phyloP scores from a whole-genome alignment of 1,140 invertebrate species.

The Zaprionus africanus region DNA sequence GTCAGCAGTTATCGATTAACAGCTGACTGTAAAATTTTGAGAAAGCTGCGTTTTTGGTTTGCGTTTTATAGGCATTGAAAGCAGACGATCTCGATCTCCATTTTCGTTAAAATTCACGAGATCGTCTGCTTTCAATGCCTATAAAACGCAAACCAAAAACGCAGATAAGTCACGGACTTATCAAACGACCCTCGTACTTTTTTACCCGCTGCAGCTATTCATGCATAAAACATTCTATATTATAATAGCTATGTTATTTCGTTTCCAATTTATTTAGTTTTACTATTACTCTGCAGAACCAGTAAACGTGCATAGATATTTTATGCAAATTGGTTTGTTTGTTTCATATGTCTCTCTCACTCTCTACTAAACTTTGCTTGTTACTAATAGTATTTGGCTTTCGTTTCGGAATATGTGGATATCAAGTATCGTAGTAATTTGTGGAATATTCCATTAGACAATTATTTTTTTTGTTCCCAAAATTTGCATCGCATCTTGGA shows the following conservation, averaged over 20 bases:
- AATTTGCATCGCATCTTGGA: no score
- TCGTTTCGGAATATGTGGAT: background rate
- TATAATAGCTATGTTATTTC: conserved; percentile 49
- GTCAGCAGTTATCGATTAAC: no score
- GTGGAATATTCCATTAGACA: background rate
- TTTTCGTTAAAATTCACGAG: no score
- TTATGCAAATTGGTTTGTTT: conserved; percentile 63
- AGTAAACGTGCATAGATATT: conserved; percentile 63
- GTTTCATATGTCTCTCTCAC: conserved; percentile 7
- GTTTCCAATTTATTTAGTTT: conserved; percentile 61
- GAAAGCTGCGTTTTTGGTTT: no score
- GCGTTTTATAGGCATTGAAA: no score
- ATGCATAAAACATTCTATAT: conserved; percentile 60
- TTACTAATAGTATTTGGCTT: conserved; percentile 29
- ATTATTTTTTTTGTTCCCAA: no score
- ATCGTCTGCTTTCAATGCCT: no score
- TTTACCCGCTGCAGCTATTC: conserved; percentile 32
- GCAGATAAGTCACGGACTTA: no score
- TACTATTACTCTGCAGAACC: conserved; percentile 55
- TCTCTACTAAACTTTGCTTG: conserved; percentile 23
- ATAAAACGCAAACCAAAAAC: no score
- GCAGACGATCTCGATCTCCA: no score
- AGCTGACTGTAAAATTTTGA: no score
- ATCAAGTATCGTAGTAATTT: background rate
- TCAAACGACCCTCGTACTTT: no score